Base-by-base conservation (phyloP, 2,888 invertebrate genomes). In the Drosophila ustulata region DNA sequence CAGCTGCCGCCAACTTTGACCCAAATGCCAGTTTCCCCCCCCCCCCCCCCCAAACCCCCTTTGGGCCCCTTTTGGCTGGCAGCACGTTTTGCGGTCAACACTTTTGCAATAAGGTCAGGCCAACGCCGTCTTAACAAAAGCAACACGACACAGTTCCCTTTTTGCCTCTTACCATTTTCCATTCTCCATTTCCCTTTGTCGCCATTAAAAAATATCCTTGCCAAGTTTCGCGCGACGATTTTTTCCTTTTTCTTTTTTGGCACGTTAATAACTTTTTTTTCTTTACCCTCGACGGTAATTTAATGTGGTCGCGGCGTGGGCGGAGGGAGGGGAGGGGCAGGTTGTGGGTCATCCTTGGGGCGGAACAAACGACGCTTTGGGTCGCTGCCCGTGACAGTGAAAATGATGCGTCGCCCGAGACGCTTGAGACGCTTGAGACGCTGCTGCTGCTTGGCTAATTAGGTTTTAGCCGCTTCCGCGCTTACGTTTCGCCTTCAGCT, bases 381-480 rank as follows among this genome's bases (percentile, higher is more conserved):
- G 57, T 71, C 52, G 39, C 50, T 74, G 71, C 32, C 71, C 80
- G 80, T 71, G 87, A 78, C 82, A 73, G 76, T 88, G 83, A 87
- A 88, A 90, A 89, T 90, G 83, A 89, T 84, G 82, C 73, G 67
- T 66, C 69, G 47, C 58, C 13, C 5, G 63, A 45, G 61, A 66
- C 53, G 58, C 32, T 7, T 1, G 9, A 32, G 34, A 34, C 34
- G 26, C 9, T 23, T 18, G 1, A 18, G 18, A 18, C 2, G 37
- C 37, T 23, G 63, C 26, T 6, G 53, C 63, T 47, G 59, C 68
- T 51, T 78, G 81, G 88, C 89, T 90, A 90, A 90, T 90, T 90
- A 90, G 84, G 89, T 91, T 90, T 90, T 76, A 71, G 81, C 75
- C 61, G 69, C 61, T 75, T 79, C 51, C 59, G 52, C 68, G 50